These are phyloP conservation scores for Diaphora mendica DNA, from an alignment of 2,888 invertebrate species.

Conservation along the genomic window DNA sequence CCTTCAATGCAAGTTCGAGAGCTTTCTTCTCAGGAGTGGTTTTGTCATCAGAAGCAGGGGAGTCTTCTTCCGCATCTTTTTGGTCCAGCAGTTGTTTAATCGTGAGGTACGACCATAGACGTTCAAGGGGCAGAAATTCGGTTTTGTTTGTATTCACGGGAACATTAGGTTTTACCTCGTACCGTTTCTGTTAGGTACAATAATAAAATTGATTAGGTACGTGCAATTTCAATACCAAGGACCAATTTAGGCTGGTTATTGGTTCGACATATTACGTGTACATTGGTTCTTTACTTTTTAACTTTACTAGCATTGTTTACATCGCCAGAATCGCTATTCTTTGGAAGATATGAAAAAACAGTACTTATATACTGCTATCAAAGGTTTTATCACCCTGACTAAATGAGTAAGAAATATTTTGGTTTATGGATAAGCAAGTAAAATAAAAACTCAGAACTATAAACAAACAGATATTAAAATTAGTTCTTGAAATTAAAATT, in stretches of 20 bases:
- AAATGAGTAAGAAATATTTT: neutral
- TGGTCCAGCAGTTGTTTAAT: slow-evolving; percentile 88
- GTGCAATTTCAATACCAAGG: neutral
- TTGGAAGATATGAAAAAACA: too few relatives aligned
- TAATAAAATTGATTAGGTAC: neutral
- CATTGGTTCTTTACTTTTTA: too few relatives aligned
- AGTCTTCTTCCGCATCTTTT: slow-evolving; percentile 66
- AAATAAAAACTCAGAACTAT: too few relatives aligned
- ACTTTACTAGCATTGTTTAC: too few relatives aligned
- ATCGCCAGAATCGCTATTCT: neutral
- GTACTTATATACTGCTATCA: too few relatives aligned
- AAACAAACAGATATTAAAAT: too few relatives aligned
- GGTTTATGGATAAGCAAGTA: too few relatives aligned
- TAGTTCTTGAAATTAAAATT: too few relatives aligned
- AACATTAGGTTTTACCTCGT: slow-evolving; percentile 63
- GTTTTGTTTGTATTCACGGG: slow-evolving; percentile 57
- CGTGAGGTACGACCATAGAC: slow-evolving; percentile 89
- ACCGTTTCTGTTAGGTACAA: slow-evolving; percentile 62
- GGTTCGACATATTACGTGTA: neutral
- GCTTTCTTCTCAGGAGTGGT: slow-evolving; percentile 81
- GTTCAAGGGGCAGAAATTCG: slow-evolving; percentile 77
- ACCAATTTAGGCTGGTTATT: too few relatives aligned
- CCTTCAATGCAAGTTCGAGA: slow-evolving; percentile 86
- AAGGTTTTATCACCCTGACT: neutral
- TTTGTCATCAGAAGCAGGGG: slow-evolving; percentile 39